Conservation (phyloP, 2,888 invertebrate genomes). For the Buathra laborator region DNA sequence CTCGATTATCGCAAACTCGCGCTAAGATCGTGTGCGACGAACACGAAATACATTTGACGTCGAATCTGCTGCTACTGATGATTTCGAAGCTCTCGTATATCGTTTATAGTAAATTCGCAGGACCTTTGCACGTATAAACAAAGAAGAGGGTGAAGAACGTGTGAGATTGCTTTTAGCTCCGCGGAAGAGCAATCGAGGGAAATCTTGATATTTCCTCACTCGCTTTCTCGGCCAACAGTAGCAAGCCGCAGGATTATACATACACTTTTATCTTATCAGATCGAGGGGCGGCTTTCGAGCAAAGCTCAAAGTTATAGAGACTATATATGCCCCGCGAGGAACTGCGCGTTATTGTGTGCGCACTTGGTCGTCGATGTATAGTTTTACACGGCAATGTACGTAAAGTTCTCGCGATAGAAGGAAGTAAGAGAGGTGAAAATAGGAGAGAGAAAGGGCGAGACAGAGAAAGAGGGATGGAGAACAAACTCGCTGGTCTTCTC, state of each 20-base stretch:
- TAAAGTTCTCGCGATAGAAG: slow-evolving; percentile 57
- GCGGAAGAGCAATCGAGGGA: slow-evolving; percentile 24
- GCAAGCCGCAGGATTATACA: slow-evolving; percentile 56
- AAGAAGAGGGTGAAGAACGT: no score
- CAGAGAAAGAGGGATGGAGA: slow-evolving; percentile 62
- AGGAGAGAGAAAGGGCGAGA: slow-evolving; percentile 40
- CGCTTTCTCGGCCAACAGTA: slow-evolving; percentile 61
- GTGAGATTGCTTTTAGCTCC: not conserved
- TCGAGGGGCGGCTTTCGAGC: slow-evolving; percentile 77
- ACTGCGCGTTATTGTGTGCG: slow-evolving; percentile 10
- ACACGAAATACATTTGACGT: slow-evolving; percentile 2
- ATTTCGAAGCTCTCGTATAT: not conserved
- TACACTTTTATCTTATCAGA: slow-evolving; percentile 78
- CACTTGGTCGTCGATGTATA: slow-evolving; percentile 53
- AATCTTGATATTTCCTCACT: slow-evolving; percentile 38
- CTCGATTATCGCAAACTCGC: slow-evolving; percentile 1
- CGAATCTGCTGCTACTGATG: not conserved
- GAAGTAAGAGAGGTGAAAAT: not conserved
- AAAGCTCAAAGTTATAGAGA: slow-evolving; percentile 77
- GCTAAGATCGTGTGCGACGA: not conserved
- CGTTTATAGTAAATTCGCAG: not conserved
- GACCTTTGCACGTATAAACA: no score
- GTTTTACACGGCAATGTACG: slow-evolving; percentile 41
- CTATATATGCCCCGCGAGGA: not conserved
- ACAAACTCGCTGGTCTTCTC: slow-evolving; percentile 49